Evolutionary conservation across 64 coral and sea anemone species (phyloP).

Genomic region (Hydrozoanthus tunicans): DNA sequence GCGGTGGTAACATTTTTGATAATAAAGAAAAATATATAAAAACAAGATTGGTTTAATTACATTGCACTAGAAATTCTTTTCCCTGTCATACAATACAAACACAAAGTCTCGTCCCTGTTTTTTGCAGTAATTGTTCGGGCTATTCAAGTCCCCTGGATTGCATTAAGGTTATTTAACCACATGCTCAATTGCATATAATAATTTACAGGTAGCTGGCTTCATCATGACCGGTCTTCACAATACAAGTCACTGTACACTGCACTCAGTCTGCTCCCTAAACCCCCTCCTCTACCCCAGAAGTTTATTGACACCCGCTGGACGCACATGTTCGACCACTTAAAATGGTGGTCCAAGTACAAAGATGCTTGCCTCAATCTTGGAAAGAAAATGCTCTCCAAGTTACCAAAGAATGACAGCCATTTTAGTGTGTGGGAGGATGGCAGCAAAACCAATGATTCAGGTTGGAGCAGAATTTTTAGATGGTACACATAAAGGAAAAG

Average conservation of each 20-base stretch:
- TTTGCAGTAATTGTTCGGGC: too few relatives aligned
- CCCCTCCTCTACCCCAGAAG: not conserved
- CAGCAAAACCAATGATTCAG: slow-evolving; percentile 7
- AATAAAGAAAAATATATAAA: too few relatives aligned
- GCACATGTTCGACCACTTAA: not conserved
- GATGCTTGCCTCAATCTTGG: not conserved
- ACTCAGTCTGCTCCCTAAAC: not conserved
- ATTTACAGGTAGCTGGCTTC: slow-evolving; percentile 5
- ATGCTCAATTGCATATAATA: not conserved
- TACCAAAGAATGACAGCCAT: not conserved
- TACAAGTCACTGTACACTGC: slow-evolving; percentile 9
- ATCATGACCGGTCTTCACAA: not conserved
- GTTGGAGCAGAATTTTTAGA: not conserved
- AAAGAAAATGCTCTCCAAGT: not conserved
- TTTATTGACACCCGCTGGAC: slow-evolving; percentile 10
- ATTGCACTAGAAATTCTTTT: too few relatives aligned
- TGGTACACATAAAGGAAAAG: not conserved
- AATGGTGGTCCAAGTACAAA: slow-evolving; percentile 14
- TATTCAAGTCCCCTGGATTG: too few relatives aligned
- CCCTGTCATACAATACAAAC: too few relatives aligned
- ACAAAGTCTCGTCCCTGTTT: too few relatives aligned
- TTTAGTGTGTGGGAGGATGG: not conserved
- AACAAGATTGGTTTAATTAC: too few relatives aligned
- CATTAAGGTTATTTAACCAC: too few relatives aligned
- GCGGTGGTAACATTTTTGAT: too few relatives aligned